Percentiles rank a stretch among this genome's conserved stretches.
Conservation (phyloP, 2,888 invertebrate genomes). For the Pyrocoelia pectoralis region DNA sequence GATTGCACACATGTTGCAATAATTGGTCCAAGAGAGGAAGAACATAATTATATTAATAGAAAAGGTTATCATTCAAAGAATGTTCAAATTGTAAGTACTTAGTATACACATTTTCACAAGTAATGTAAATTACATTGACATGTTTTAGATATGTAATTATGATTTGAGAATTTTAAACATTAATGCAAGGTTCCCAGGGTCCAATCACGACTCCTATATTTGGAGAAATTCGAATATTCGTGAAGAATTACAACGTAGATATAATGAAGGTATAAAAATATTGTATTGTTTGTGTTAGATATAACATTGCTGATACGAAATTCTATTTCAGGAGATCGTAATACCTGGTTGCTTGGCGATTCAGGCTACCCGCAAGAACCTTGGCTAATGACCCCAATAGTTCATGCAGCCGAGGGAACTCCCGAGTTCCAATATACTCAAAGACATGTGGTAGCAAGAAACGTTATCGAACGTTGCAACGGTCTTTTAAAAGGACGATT, state of each 20-base stretch:
- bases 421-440: not conserved
- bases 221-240: not conserved
- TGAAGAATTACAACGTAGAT: not conserved
- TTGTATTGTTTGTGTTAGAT: too few species aligned
- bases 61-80: not conserved
- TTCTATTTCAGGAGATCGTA: not conserved
- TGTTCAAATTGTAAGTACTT: not conserved
- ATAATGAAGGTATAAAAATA: too few species aligned
- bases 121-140: not conserved
- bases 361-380: not conserved
- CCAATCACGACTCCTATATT: not conserved
- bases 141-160: constrained; percentile 6
- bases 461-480: not conserved
- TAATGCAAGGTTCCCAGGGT: too few species aligned
- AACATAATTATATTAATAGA: constrained; percentile 4
- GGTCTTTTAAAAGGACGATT: not conserved
- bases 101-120: not conserved
- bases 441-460: not conserved
- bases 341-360: not conserved
- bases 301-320: not conserved
- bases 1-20: not conserved
- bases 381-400: not conserved
- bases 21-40: not conserved
- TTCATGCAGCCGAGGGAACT: not conserved
- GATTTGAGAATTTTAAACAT: not conserved